Conservation (phyloP, 2,113 vertebrate genomes). For the Petroica traversi region DNA sequence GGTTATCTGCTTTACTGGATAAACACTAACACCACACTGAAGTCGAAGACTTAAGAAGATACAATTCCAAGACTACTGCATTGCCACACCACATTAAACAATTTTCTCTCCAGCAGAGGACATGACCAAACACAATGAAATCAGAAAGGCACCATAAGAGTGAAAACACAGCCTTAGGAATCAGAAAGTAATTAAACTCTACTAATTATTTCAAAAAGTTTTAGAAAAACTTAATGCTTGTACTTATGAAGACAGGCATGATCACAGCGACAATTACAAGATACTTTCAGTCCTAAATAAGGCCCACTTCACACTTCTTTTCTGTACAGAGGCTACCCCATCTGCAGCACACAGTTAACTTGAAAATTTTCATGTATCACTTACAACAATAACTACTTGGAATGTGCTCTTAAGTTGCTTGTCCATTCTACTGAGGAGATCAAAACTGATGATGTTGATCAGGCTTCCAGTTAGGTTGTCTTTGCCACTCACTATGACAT, state of each 20-base stretch:
- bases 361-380: slow-evolving; percentile 19
- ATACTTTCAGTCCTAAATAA: neutral
- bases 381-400: slow-evolving; percentile 91
- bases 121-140: neutral
- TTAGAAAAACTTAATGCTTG: neutral
- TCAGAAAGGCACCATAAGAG: neutral
- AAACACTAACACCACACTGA: neutral
- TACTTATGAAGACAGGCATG: neutral
- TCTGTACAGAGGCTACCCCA: neutral
- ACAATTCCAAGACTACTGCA: neutral
- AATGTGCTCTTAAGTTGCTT: slow-evolving; percentile 83
- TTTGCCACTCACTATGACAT: slow-evolving; percentile 88
- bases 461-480: slow-evolving; percentile 79
- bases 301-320: neutral
- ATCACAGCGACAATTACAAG: neutral
- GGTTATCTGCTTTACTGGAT: neutral
- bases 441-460: slow-evolving; percentile 94
- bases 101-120: neutral
- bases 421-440: slow-evolving; percentile 91
- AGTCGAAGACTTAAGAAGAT: neutral
- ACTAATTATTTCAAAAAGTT: neutral
- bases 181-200: neutral
- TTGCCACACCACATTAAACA: neutral
- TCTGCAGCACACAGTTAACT: neutral
- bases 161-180: neutral